A percentile compares a stretch with the other conserved stretches of the same genome.
phyloP scores from a whole-genome alignment of 2,797 vertebrate species.

The Rousettus madagascariensis region DNA sequence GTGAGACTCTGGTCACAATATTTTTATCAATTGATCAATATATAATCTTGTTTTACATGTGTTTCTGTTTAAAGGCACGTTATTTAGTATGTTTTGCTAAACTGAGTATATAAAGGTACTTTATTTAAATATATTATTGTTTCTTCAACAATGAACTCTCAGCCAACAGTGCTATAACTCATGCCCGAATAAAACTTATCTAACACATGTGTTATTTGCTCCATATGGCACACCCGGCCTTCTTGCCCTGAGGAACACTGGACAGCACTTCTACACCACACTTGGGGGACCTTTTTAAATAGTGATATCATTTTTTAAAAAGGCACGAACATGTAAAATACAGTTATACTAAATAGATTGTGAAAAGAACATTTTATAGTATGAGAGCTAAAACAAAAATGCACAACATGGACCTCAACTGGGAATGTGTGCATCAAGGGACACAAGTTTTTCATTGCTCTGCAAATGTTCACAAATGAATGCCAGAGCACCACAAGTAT shows the following conservation, averaged over 20 bases:
- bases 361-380: not conserved
- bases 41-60: not conserved
- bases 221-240: not conserved
- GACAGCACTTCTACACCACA: not conserved
- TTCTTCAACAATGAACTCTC: not conserved
- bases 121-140: not conserved
- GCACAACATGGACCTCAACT: rapidly evolving
- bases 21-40: not conserved
- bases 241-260: not conserved
- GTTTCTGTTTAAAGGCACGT: not conserved
- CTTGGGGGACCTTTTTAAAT: not conserved
- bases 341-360: not conserved
- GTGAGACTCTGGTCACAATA: not conserved
- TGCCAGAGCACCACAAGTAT: not conserved
- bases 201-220: not conserved
- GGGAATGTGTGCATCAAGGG: not conserved
- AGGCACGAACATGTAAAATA: not conserved
- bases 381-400: not conserved
- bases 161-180: not conserved
- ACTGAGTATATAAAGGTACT: not conserved
- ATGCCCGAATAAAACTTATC: not conserved
- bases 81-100: not conserved
- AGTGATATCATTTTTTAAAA: not conserved
- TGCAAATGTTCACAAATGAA: not conserved
- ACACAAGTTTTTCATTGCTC: not conserved